Conservation (phyloP, 2,113 vertebrate species). For the Hiodon tergisus region DNA sequence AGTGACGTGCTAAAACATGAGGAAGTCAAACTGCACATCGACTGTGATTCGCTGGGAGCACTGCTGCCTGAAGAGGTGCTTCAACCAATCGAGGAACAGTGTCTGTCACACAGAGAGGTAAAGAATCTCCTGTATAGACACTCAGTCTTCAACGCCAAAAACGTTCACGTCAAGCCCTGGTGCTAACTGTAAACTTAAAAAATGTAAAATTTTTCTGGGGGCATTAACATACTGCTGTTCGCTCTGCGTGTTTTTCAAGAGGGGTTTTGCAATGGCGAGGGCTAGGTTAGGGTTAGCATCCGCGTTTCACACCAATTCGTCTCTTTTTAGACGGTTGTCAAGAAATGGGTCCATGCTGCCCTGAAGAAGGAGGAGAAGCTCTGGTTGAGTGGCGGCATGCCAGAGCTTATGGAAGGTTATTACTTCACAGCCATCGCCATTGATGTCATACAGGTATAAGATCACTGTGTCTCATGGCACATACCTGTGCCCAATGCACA, state of each 20-base stretch:
- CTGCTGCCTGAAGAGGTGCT: conserved; percentile 64
- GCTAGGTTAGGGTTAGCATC: conserved; percentile 11
- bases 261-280: not conserved
- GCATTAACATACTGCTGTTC: not conserved
- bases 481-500: too few species aligned
- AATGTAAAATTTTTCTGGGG: too few species aligned
- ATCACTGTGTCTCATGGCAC: not conserved
- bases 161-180: not conserved
- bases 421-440: conserved; percentile 71
- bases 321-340: conserved; percentile 41
- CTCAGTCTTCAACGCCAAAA: not conserved
- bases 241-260: not conserved
- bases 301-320: not conserved
- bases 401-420: conserved; percentile 54
- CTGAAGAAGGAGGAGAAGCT: conserved; percentile 58
- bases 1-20: conserved; percentile 70
- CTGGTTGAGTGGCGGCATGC: conserved; percentile 62
- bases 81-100: conserved; percentile 63
- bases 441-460: conserved; percentile 78
- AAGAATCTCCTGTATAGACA: conserved; percentile 29
- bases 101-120: conserved; percentile 67
- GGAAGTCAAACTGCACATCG: conserved; percentile 53
- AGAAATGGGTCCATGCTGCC: conserved; percentile 42
- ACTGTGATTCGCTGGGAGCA: conserved; percentile 54
- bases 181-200: not conserved